A percentile compares a stretch with the other conserved stretches of the same genome.
phyloP scores from a whole-genome alignment of 1,140 invertebrate genomes.

The Pristionchus pacificus region DNA sequence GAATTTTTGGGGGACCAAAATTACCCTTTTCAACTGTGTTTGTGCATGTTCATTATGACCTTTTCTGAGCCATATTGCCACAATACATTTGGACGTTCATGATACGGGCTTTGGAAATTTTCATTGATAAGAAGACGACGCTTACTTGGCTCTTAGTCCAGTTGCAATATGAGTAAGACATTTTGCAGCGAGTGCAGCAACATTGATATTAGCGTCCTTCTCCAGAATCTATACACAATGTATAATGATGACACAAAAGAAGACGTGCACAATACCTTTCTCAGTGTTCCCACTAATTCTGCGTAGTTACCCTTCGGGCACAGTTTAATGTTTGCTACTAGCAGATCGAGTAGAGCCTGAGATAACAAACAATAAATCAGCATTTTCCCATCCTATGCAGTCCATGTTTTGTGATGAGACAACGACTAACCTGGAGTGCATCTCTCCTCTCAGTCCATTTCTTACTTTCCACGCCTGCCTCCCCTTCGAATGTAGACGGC shows the following conservation, averaged over 20 bases:
- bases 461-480: slow-evolving; percentile 78
- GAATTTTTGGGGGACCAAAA: too few relatives aligned
- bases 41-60: too few relatives aligned
- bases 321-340: slow-evolving; percentile 69
- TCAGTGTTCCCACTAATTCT: slow-evolving; percentile 78
- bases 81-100: too few relatives aligned
- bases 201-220: slow-evolving; percentile 90
- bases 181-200: slow-evolving; percentile 80
- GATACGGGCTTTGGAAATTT: too few relatives aligned
- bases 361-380: neutral
- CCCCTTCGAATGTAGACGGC: slow-evolving; percentile 82
- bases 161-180: slow-evolving; percentile 75
- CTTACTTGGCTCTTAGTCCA: slow-evolving; percentile 75
- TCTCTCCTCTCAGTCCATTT: slow-evolving; percentile 97
- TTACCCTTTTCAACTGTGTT: too few relatives aligned
- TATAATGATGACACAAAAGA: too few relatives aligned
- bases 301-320: slow-evolving; percentile 65
- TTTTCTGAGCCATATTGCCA: too few relatives aligned
- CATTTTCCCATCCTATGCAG: neutral
- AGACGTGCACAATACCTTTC: slow-evolving; percentile 82
- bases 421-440: slow-evolving; percentile 62
- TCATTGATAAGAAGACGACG: neutral
- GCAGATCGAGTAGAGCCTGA: slow-evolving; percentile 56
- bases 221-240: slow-evolving; percentile 62
- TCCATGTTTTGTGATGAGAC: neutral